Conservation (phyloP, 2,113 vertebrate species). For the Podarcis raffonei region DNA sequence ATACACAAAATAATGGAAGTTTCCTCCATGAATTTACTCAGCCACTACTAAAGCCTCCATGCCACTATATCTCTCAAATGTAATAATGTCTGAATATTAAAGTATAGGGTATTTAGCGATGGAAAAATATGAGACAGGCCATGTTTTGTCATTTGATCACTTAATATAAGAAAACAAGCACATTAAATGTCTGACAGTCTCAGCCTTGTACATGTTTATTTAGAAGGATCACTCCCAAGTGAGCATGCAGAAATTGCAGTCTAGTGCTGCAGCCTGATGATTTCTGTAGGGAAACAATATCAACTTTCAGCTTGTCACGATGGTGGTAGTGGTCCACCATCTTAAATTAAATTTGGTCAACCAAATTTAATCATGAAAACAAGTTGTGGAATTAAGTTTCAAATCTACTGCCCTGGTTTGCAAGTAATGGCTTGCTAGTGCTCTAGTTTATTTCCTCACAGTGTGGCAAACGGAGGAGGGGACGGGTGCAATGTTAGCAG, state of each 20-base stretch:
- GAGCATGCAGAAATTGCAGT: background rate
- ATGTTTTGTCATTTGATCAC: background rate
- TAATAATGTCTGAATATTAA: constrained; percentile 20
- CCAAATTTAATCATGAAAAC: no score
- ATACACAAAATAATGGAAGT: constrained; percentile 49
- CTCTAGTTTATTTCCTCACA: no score
- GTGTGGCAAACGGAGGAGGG: no score
- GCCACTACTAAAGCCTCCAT: constrained; percentile 48
- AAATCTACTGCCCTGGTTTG: background rate
- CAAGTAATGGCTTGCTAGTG: no score
- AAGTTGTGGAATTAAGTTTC: background rate
- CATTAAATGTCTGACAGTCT: background rate
- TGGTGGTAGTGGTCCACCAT: background rate
- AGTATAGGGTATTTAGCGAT: background rate
- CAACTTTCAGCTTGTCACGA: background rate
- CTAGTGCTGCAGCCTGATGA: background rate
- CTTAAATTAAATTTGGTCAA: no score
- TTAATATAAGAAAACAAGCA: background rate
- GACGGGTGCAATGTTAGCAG: no score
- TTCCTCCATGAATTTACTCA: constrained; percentile 58
- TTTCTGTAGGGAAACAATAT: background rate
- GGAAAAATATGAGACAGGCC: constrained; percentile 18
- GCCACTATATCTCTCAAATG: constrained; percentile 44
- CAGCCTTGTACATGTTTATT: background rate
- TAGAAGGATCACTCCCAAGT: background rate